Base-by-base conservation (phyloP, 2,888 invertebrate species). In the Cephus runcator region DNA sequence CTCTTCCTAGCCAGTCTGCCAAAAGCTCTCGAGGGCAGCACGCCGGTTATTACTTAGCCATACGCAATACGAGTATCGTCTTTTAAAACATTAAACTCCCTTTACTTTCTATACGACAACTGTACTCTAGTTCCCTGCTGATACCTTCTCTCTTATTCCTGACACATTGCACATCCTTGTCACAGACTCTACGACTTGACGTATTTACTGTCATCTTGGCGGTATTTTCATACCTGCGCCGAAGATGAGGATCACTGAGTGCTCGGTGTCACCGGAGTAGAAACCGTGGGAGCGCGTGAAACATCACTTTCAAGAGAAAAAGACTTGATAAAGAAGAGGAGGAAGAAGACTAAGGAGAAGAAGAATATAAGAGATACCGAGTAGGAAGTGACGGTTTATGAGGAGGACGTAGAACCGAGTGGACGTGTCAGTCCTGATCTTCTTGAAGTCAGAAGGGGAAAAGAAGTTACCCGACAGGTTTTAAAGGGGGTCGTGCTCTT, bases 391-490 rank as follows among this genome's bases (percentile, higher is more conserved):
- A 69, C 76, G 73, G 76, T 68, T 56, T 56, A 40, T 71, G 40
- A 23, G 15, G 68, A 79, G 79, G 73, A 81, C 78, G 76, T 69
- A 79, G 73, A 77, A 77, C 77, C 75, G 56, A 56, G 56, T 56
- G 73, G 75, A 80, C 78, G 75, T 69, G 35, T 56, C 76, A 77
- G 36, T 33, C 77, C 69, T 34, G 35, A 69, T 34, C 75, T 40
- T 33, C 76, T 76, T 79, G 31, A 30, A 76, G 78, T 76, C 81
- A 40, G 35, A 69, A 73, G 73, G 75, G 79, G 75, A 78, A 76
- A 80, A 85, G 83, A 88, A 88, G 86, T 81, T 80, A 81, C 86
- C 81, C 81, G 82, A 86, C 88, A 83, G 86, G 88, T 88, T 88
- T 88, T 86, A 87, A 87, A 87, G 81, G 80, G 82, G 81, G 73